Conservation (phyloP, 2,888 invertebrate genomes). For the Oithona nana region DNA sequence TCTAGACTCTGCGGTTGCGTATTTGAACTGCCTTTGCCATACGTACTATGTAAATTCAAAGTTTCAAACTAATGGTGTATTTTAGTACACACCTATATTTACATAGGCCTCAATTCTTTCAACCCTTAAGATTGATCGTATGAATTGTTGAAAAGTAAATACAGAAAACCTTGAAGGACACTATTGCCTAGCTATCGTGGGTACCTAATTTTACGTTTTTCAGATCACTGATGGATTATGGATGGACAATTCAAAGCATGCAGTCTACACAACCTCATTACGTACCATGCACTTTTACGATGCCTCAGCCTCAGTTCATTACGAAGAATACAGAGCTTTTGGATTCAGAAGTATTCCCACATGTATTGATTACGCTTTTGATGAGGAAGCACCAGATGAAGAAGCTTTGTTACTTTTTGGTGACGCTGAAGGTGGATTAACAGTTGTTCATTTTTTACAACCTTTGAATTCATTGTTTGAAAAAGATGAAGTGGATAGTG, state of each 20-base stretch:
- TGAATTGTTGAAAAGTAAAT: too few relatives aligned
- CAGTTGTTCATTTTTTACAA: slow-evolving; percentile 1
- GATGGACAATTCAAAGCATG: slow-evolving; percentile 17
- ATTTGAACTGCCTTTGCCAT: too few relatives aligned
- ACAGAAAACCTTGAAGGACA: too few relatives aligned
- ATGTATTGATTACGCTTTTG: slow-evolving; percentile 1
- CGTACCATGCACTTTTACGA: slow-evolving; percentile 18
- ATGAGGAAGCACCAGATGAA: slow-evolving; percentile 8
- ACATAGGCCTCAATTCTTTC: too few relatives aligned
- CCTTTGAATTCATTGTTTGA: slow-evolving; percentile 12
- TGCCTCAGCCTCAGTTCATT: slow-evolving; percentile 18
- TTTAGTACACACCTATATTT: too few relatives aligned
- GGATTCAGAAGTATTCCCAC: slow-evolving; percentile 16
- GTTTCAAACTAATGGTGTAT: too few relatives aligned
- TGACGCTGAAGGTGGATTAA: slow-evolving; percentile 8
- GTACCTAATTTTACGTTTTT: too few relatives aligned
- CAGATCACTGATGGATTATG: slow-evolving; percentile 15
- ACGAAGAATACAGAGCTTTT: slow-evolving; percentile 16
- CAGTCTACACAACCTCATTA: slow-evolving; percentile 17
- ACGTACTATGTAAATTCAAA: too few relatives aligned
- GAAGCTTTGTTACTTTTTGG: slow-evolving; percentile 13
- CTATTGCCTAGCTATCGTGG: too few relatives aligned
- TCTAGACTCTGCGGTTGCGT: too few relatives aligned
- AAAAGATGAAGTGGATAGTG: slow-evolving; percentile 16
- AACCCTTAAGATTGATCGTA: neutral